These are phyloP conservation scores for Takifugu bimaculatus DNA, from an alignment of 2,113 vertebrate species.

Conservation along the genomic window DNA sequence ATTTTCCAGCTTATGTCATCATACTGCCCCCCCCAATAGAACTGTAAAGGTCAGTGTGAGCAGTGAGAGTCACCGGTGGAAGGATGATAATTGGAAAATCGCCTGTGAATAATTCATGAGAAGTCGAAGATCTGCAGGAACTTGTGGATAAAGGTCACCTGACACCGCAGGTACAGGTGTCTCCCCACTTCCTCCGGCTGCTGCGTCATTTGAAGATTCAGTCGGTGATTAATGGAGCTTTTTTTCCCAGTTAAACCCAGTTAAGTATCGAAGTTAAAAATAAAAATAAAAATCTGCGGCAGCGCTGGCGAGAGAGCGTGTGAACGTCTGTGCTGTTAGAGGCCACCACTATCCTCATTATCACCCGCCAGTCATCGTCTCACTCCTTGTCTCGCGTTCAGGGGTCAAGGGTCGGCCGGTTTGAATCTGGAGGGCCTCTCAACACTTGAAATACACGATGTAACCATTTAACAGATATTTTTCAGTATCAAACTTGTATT, in stretches of 20 bases:
- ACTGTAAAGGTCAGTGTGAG: constrained; percentile 34
- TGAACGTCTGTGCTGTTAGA: constrained; percentile 44
- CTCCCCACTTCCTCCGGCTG: neutral
- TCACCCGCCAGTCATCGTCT: constrained; percentile 32
- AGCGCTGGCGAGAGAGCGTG: neutral
- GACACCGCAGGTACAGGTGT: constrained; percentile 17
- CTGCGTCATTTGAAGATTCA: neutral
- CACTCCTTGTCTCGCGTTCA: constrained; percentile 33
- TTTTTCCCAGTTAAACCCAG: neutral
- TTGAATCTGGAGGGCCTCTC: constrained; percentile 11
- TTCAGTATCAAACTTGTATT: too few relatives aligned
- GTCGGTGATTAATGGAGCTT: neutral
- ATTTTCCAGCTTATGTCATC: constrained; percentile 6
- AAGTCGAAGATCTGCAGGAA: constrained; percentile 28
- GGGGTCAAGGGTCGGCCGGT: constrained; percentile 38
- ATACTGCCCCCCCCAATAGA: neutral
- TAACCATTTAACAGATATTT: too few relatives aligned
- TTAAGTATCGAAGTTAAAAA: neutral
- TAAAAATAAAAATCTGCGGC: neutral
- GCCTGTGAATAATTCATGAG: constrained; percentile 53
- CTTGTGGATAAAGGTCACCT: constrained; percentile 28
- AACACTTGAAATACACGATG: constrained; percentile 1
- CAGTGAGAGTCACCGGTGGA: constrained; percentile 27
- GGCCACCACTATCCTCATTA: constrained; percentile 42
- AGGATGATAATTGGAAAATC: constrained; percentile 49